Base-by-base conservation (phyloP, 1,140 invertebrate species). In the Caerostris extrusa region DNA sequence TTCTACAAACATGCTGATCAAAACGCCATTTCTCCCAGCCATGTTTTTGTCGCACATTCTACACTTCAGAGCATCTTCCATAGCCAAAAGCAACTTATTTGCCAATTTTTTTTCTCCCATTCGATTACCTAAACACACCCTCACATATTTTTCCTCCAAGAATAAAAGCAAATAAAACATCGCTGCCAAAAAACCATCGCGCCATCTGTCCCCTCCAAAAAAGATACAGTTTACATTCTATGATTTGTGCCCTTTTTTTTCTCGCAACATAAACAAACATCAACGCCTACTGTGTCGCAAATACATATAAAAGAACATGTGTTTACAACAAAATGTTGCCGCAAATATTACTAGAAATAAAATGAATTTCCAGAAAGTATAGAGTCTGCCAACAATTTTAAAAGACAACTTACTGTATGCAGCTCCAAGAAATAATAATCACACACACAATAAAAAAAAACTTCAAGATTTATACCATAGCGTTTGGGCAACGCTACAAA, bases 401-500 rank as follows among this genome's bases (percentile, higher is more conserved):
- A 71, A 77, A 5, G 4, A 34, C 0, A 34, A 34, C 34, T 34
- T 34, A 34, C 34, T 53, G 34, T 34, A 34, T 34, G 4, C 5
- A 77, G 34, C 34, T 53, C 7, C 10, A 3, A 0, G 19, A 77
- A 77, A 77, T 53, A 77, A 71, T 50, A 10, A 77, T 50, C 50
- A 77, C 10, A 53, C 50, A 77, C 12, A 17, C 12, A 17, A 53
- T 3, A 77, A 19, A 19, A 77, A 77, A 77, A 3, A 8, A 3
- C 10, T 7, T 67, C 14, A 14, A 6, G 64, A 60, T 67, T 88
- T 88, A 53, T 67, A 64, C 53, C 61, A 67, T 67, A 58, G 50
- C 14, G 50, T 88, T 90, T 90, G 88, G 88, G 88, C 88, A 71
- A 50, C 12, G 64, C 55, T 57, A 71, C 88, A 90, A 90, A 57